phyloP scores from a whole-genome alignment of 2,888 invertebrate species.

The Pristionchus fissidentatus region DNA sequence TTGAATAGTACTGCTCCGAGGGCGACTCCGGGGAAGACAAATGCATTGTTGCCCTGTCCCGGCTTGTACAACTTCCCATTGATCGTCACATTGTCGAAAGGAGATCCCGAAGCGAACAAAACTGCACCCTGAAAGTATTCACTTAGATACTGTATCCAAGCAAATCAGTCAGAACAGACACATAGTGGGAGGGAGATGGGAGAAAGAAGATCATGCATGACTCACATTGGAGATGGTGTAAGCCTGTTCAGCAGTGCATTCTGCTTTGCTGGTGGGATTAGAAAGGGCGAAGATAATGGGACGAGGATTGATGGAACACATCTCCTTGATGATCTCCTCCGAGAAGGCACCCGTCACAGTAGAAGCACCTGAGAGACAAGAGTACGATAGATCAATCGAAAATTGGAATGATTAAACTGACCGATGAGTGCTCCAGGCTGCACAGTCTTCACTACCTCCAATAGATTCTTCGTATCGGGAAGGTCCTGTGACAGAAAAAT shows the following conservation, averaged over 20 bases:
- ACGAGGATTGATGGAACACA: slow-evolving; percentile 87
- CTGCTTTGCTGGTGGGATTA: slow-evolving; percentile 97
- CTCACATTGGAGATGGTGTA: slow-evolving; percentile 88
- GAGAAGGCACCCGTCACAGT: slow-evolving; percentile 96
- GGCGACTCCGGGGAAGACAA: slow-evolving; percentile 95
- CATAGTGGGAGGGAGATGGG: no score
- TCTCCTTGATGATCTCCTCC: slow-evolving; percentile 86
- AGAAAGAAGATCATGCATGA: not conserved
- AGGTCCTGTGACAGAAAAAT: slow-evolving; percentile 79
- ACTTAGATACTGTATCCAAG: no score
- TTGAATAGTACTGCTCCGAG: slow-evolving; percentile 93
- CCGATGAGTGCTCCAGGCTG: slow-evolving; percentile 94
- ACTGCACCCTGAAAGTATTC: slow-evolving; percentile 87
- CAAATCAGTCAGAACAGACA: no score
- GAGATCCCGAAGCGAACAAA: slow-evolving; percentile 95
- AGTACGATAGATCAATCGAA: not conserved
- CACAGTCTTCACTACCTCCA: slow-evolving; percentile 86
- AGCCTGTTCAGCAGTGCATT: slow-evolving; percentile 99
- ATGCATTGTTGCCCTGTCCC: slow-evolving; percentile 97
- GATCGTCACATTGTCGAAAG: slow-evolving; percentile 88
- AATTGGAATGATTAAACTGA: slow-evolving; percentile 75
- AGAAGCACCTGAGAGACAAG: slow-evolving; percentile 84
- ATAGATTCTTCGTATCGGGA: slow-evolving; percentile 84
- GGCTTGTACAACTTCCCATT: slow-evolving; percentile 88
- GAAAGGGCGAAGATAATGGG: slow-evolving; percentile 98